phyloP scores from a whole-genome alignment of 2,113 vertebrate genomes.

The Anolis sagrei region DNA sequence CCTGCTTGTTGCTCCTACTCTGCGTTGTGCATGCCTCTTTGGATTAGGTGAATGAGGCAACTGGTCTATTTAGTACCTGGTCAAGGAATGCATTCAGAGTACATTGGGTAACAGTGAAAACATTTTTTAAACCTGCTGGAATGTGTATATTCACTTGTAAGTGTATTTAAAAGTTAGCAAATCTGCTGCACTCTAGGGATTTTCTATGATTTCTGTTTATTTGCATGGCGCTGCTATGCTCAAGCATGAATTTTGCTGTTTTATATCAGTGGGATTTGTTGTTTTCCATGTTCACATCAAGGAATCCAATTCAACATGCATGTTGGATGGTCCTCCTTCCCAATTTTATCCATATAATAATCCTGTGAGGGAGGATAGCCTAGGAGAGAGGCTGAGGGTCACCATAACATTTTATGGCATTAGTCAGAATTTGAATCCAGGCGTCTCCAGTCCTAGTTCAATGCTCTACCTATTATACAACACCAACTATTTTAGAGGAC shows the following conservation, averaged over 20 bases:
- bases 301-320: not conserved
- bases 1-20: too few relatives aligned
- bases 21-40: too few relatives aligned
- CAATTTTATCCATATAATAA: not conserved
- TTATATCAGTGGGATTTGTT: slow-evolving; percentile 56
- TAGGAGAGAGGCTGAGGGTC: not conserved
- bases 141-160: not conserved
- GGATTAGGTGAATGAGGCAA: not conserved
- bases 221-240: slow-evolving; percentile 65
- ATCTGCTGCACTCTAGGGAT: slow-evolving; percentile 42
- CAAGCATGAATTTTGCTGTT: slow-evolving; percentile 59
- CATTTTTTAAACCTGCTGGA: not conserved
- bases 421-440: not conserved
- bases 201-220: slow-evolving; percentile 63
- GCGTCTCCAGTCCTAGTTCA: too few relatives aligned
- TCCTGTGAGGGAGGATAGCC: not conserved
- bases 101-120: not conserved
- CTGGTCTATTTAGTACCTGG: too few relatives aligned
- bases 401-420: not conserved
- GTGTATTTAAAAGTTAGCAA: slow-evolving; percentile 24
- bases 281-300: not conserved
- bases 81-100: too few relatives aligned
- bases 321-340: not conserved
- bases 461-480: not conserved
- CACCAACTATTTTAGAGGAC: not conserved